Base-by-base conservation (phyloP, 2,113 vertebrate species). In the Australoheros scitulus region DNA sequence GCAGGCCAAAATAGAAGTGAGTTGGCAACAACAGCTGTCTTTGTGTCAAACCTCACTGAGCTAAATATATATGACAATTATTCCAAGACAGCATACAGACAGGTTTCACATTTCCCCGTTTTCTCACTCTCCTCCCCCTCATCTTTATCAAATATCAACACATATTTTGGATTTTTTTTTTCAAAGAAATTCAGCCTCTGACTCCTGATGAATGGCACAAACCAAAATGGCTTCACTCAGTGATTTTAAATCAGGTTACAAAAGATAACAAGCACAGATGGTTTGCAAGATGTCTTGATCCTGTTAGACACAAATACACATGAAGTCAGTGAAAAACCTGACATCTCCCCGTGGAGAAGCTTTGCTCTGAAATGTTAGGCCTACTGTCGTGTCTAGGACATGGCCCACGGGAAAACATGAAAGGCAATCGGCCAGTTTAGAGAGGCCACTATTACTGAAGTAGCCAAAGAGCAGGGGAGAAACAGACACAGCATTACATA, bases 1-100 rank as follows among this genome's bases (percentile, higher is more conserved):
- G 61, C 9, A 10, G 79, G 89, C 85, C 11, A 83, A 95, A 92
- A 94, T 91, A 94, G 92, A 87, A 85, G 63, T 64, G 80, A 86
- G 85, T 68, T 70, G 82, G 88, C 83, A 92, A 92, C 91, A 92
- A 89, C 94, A 95, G 93, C 94, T 94, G 94, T 89, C 91, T 93
- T 91, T 92, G 92, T 92, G 89, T 87, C 55, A 74, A 72, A 82
- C 47, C 61, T 83, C 86, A 81, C 76, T 2, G 56, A 56, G 85
- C 92, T 94, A 91, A 89, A 94, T 90, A 91, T 92, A 93, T 47
- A 64, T 13, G 63, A 92, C 91, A 93, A 93, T 94, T 83, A 90
- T 74, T 77, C 82, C 82, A 87, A 92, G 90, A 87, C 88, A 87
- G 82, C 55, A 56, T 76, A 79, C 20, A 75, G 61, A 13, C 5